A percentile compares a stretch with the other conserved stretches of the same genome.
phyloP scores from a whole-genome alignment of 2,797 vertebrate species.

The Gymnocypris eckloni region DNA sequence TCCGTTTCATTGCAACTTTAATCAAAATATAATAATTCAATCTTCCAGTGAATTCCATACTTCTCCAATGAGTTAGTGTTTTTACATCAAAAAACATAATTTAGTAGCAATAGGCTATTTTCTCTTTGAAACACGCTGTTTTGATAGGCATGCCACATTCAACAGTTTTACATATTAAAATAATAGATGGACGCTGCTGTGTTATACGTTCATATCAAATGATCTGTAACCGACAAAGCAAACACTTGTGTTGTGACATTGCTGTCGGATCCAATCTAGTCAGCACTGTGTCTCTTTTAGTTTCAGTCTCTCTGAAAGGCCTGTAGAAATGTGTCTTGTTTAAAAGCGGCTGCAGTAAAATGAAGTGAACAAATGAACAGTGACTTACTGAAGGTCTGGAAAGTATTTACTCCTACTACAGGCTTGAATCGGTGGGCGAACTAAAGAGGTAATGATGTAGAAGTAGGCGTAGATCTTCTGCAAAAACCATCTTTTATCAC shows the following conservation, averaged over 20 bases:
- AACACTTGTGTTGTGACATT: conserved; percentile 1
- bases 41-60: background rate
- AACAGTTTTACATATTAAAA: conserved; percentile 14
- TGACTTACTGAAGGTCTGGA: background rate
- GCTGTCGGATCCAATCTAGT: background rate
- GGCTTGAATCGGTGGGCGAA: background rate
- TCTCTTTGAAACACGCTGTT: background rate
- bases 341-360: background rate
- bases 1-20: background rate
- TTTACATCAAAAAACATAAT: background rate
- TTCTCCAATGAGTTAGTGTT: background rate
- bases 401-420: background rate
- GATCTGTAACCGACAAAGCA: conserved; percentile 3
- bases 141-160: background rate
- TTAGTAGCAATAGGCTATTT: background rate
- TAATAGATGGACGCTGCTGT: background rate
- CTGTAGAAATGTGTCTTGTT: conserved; percentile 1
- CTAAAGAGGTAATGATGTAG: background rate
- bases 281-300: background rate
- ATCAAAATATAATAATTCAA: background rate
- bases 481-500: background rate
- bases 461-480: background rate
- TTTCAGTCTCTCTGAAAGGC: background rate
- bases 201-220: background rate
- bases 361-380: background rate